phyloP scores from a whole-genome alignment of 2,797 vertebrate species.

The Enteromius radiatus region DNA sequence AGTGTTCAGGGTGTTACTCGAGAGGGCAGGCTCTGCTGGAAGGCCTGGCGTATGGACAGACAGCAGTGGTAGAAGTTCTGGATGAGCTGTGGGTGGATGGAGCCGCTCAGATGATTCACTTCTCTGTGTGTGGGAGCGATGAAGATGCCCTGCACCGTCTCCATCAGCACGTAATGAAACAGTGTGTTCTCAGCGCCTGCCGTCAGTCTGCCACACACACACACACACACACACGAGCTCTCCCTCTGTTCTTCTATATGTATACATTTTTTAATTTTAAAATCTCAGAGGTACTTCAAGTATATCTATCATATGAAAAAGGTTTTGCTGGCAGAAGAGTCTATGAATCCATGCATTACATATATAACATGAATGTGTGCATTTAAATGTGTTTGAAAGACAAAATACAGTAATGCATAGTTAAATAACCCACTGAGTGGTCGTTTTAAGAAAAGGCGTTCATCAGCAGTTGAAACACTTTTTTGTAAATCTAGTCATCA shows the following conservation, averaged over 20 bases:
- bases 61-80: conserved; percentile 96
- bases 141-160: conserved; percentile 92
- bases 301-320: no score
- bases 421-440: no score
- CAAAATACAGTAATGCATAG: no score
- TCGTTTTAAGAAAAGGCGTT: no score
- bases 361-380: no score
- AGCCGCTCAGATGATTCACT: conserved; percentile 85
- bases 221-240: conserved; percentile 1
- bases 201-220: conserved; percentile 79
- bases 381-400: no score
- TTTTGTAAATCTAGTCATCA: no score
- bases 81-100: conserved; percentile 90
- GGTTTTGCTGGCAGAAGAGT: no score
- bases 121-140: conserved; percentile 92
- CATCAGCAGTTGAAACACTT: no score
- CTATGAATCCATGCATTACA: no score
- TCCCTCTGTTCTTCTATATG: neutral
- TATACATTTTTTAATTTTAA: no score
- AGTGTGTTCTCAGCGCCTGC: conserved; percentile 93
- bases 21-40: conserved; percentile 85
- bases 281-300: no score
- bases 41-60: conserved; percentile 88
- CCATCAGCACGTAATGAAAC: conserved; percentile 94
- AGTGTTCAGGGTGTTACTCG: conserved; percentile 72